Base-by-base conservation (phyloP, 2,113 vertebrate species). In the Caranx melampygus region DNA sequence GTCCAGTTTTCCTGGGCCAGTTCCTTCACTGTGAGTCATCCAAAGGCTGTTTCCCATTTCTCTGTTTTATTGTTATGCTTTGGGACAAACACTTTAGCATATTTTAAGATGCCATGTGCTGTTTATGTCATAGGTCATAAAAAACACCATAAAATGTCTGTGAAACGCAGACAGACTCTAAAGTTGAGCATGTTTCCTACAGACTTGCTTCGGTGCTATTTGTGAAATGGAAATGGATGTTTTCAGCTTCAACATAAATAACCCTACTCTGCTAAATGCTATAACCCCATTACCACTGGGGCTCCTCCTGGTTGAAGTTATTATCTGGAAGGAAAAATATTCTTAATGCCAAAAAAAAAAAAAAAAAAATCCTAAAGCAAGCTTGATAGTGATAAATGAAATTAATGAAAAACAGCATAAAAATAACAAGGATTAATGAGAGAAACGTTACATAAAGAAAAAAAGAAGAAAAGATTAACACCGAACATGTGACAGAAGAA, bases 101-200 rank as follows among this genome's bases (percentile, higher is more conserved):
- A 86, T 86, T 86, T 87, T 49, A 75, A 64, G 79, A 86, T 67
- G 77, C 66, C 82, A 74, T 87, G 82, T 81, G 85, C 70, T 86
- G 70, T 91, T 87, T 89, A 83, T 80, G 81, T 80, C 81, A 86
- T 11, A 33, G 75, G 42, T 60, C 70, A 83, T 88, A 78, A 91
- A 91, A 71, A 57, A 59, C 47, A 70, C 65, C 57, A 82, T 86
- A 84, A 85, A 88, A 65, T 55, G 57, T 82, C 83, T 83, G 71
- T 14, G 12, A 12, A 33, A 65, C 62, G 69, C 78, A 84, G 85
- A 87, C 83, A 54, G 51, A 74, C 21, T 40, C 34, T 65, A 26
- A 74, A 75, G 42, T 57, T 20, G 5, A 51, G 66, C 16, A n/a
- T 67, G 34, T 42, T 79, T 83, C 45, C 69, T 65, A 73, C 75